Base-by-base conservation (phyloP, 1,140 invertebrate species). In the Archegozetes longisetosus region DNA sequence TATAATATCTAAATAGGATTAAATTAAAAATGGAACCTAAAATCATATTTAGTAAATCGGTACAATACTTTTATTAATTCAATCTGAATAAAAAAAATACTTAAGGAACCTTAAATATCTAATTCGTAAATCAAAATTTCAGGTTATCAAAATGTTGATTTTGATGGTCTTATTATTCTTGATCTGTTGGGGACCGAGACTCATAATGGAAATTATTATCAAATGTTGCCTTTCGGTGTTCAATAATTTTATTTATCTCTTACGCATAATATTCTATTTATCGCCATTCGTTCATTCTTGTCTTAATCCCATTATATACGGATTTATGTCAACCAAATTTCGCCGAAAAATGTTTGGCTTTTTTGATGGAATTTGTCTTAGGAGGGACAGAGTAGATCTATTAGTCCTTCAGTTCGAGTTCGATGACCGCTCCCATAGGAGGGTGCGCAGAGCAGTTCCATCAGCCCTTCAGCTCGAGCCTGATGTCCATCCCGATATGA, bases 291-390 rank as follows among this genome's bases (percentile, higher is more conserved):
- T 71, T n/a, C 72, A 73, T 61, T 70, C 67, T 22, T 75, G 73
- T 62, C 66, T 77, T 28, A 78, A 78, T 66, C 77, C 77, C 4
- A 64, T 78, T 61, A 74, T 78, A 59, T 78, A 78, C 64, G 73
- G 73, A n/a, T 75, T 77, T 64, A 77, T 77, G 75, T 77, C 76
- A 3, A 73, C 70, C 58, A 76, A 75, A 53, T 77, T 78, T 62
- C 65, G 74, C 2, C 61, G 68, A 2, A 70, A 72, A 26, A 68
- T 76, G 65, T 62, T 65, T 51, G 62, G 67, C 1, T 58, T 67
- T 62, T 22, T 72, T 3, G 64, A 55, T n/a, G 26, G 59, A 2
- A 47, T 60, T 9, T 64, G 61, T 20, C n/a, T n/a, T n/a, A n/a
- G n/a, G n/a, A n/a, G n/a, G n/a, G n/a, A n/a, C 22, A 17, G 53